Evolutionary conservation across 1,140 invertebrate genomes (phyloP).

Genomic region (Macrosteles quadrilineatus): DNA sequence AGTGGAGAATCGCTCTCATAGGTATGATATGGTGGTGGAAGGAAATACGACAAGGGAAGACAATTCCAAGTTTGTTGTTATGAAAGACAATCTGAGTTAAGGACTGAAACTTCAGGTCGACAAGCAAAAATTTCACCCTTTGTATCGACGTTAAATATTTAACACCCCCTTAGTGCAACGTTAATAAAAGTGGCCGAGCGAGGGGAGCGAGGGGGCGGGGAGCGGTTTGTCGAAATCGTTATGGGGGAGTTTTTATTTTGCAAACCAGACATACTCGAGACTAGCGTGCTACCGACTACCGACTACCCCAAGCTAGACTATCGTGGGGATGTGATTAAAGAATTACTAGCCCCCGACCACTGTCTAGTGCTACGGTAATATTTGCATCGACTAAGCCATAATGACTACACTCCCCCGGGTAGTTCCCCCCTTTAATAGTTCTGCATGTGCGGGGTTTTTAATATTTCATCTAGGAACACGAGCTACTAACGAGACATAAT

Average conservation of each 20-base stretch:
- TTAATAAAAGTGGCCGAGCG: conserved; percentile 5
- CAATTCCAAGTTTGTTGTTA: no score
- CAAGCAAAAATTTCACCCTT: neutral
- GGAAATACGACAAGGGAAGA: no score
- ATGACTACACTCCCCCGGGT: neutral
- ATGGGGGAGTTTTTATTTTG: conserved; percentile 11
- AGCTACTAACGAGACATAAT: no score
- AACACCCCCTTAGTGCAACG: conserved; percentile 10
- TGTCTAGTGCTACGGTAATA: conserved; percentile 1
- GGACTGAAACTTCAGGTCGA: no score
- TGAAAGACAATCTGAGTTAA: no score
- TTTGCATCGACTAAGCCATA: neutral
- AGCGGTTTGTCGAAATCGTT: neutral
- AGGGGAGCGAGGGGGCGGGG: neutral
- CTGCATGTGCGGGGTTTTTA: neutral
- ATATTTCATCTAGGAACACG: no score
- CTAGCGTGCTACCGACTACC: neutral
- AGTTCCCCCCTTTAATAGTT: neutral
- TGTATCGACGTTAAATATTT: conserved; percentile 17
- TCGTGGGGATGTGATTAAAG: neutral
- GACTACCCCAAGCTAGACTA: neutral
- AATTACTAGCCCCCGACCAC: neutral
- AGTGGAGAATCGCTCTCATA: no score
- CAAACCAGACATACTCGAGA: conserved; percentile 3
- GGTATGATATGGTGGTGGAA: no score